phyloP scores from a whole-genome alignment of 1,140 invertebrate genomes.

The Kradibia gibbosae region DNA sequence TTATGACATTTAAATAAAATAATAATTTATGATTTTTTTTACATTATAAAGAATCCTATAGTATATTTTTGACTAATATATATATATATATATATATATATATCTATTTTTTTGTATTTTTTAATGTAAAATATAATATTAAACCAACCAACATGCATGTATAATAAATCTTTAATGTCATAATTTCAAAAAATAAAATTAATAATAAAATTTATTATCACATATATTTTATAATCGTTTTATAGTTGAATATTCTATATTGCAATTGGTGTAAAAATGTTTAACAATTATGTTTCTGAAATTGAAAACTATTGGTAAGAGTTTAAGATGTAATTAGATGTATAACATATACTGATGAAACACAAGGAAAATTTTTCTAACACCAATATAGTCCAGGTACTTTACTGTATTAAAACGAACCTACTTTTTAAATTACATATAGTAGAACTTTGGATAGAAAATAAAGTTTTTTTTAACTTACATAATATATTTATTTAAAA shows the following conservation, averaged over 20 bases:
- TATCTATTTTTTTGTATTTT: background rate
- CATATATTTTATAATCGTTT: constrained; percentile 18
- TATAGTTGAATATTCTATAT: background rate
- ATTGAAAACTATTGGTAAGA: too few relatives aligned
- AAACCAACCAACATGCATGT: constrained; percentile 16
- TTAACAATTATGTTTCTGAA: too few relatives aligned
- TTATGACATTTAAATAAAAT: background rate
- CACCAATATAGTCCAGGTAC: background rate
- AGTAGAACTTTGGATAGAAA: background rate
- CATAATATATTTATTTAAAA: background rate
- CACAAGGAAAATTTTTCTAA: background rate
- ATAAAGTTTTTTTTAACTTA: background rate
- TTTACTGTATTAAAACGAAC: background rate
- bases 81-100: background rate
- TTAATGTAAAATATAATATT: constrained; percentile 11
- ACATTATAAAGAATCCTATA: background rate
- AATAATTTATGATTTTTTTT: background rate
- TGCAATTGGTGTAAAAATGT: background rate
- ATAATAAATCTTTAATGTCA: constrained; percentile 28
- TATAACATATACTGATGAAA: too few relatives aligned
- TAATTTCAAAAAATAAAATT: constrained; percentile 6
- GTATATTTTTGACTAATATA: background rate
- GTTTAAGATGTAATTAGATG: too few relatives aligned
- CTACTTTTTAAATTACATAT: background rate
- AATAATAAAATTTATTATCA: constrained; percentile 19